Base-by-base conservation (phyloP, 2,888 invertebrate species). In the Brenthis daphne region DNA sequence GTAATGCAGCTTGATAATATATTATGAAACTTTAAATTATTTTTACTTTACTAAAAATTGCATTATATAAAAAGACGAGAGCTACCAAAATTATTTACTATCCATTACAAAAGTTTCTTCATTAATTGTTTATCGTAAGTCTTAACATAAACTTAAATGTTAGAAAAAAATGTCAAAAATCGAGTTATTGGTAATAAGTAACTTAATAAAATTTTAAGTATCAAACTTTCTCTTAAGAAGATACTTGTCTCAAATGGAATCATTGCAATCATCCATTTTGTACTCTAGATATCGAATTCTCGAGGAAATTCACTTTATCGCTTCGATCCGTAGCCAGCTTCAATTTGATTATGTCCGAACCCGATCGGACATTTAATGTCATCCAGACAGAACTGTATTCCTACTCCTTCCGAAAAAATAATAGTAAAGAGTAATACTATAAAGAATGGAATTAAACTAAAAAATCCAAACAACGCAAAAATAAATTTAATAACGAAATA, bases 271-370 rank as follows among this genome's bases (percentile, higher is more conserved):
- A 50, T 55, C 50, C 33, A 48, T 61, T 54, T 66, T 54, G 47
- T 55, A 48, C 33, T 55, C 60, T 72, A 61, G 69, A 48, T 58
- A 68, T 71, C 68, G 65, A 64, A 53, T 58, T 58, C 58, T 54
- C 29, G 61, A 61, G 73, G 61, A 74, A 77, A 77, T 74, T 74
- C 74, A 67, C 75, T 76, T 78, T 76, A 74, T 73, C 74, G 74
- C 69, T 69, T 65, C 66, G 70, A 67, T 73, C 63, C 65, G 58
- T 56, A 65, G 55, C 33, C 54, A 55, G 48, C 60, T 65, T 66
- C 72, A 72, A 75, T 73, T 75, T 70, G 71, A 77, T 79, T 77
- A 76, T 68, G 67, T 72, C 48, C 53, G 61, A 54, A 65, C 64
- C 76, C 76, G 76, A 76, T 77, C 77, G 74, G 73, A 76, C 74